Conservation (phyloP, 2,797 vertebrate genomes). For the Gouania willdenowi region DNA sequence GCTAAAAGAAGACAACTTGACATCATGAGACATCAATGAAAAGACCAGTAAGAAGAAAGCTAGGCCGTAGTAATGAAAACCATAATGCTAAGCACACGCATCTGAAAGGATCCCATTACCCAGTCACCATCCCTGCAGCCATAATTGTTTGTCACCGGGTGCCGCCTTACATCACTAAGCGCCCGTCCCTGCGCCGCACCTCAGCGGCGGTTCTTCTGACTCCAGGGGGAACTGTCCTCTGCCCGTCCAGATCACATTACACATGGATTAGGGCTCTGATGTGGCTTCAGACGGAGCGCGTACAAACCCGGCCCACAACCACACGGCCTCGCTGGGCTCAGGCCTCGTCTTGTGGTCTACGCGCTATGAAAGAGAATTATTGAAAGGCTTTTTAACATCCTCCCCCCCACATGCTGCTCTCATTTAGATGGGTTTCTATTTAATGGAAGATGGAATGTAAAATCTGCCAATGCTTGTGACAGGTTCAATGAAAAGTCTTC, state of each 20-base stretch:
- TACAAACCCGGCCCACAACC: slow-evolving; percentile 60
- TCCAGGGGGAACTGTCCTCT: slow-evolving; percentile 55
- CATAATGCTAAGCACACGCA: too few species aligned
- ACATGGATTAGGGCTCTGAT: slow-evolving; percentile 63
- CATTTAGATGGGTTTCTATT: slow-evolving; percentile 36
- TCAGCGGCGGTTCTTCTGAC: slow-evolving; percentile 44
- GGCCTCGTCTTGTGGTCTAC: slow-evolving; percentile 63
- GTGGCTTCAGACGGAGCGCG: slow-evolving; percentile 66
- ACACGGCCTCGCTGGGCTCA: slow-evolving; percentile 44
- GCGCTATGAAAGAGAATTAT: slow-evolving; percentile 63
- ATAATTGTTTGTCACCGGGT: slow-evolving; percentile 44
- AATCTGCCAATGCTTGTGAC: slow-evolving; percentile 26
- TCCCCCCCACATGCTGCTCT: slow-evolving; percentile 50
- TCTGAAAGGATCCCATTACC: slow-evolving; percentile 12
- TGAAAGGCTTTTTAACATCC: slow-evolving; percentile 57
- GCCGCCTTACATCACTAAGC: slow-evolving; percentile 57
- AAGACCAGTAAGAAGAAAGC: too few species aligned
- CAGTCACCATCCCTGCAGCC: slow-evolving; percentile 20
- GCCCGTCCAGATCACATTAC: slow-evolving; percentile 65
- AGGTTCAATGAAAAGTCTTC: slow-evolving; percentile 29
- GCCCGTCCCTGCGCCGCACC: slow-evolving; percentile 39
- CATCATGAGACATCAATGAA: too few species aligned
- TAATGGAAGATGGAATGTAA: not conserved
- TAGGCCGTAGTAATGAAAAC: too few species aligned
- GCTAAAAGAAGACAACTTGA: too few species aligned